A percentile compares a stretch with the other conserved stretches of the same genome.
Evolutionary conservation across 2,888 invertebrate species (phyloP).

Genomic region (Stenchaetothrips biformis): DNA sequence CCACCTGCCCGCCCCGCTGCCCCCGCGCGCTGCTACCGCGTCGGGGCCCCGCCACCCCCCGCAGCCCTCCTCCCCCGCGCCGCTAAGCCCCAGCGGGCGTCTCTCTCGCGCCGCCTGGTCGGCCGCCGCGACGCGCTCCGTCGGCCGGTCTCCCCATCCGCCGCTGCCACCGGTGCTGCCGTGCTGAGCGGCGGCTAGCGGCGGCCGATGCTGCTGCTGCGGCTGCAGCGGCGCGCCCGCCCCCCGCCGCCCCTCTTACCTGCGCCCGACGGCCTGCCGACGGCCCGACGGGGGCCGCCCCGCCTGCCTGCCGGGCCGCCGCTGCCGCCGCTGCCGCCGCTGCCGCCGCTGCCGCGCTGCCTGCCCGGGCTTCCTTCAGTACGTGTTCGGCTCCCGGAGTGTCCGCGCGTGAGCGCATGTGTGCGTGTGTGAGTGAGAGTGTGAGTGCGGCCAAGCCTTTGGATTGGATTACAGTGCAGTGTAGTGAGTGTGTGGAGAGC

Average conservation of each 20-base stretch:
- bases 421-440: background rate
- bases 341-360: background rate
- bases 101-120: conserved; percentile 34
- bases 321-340: background rate
- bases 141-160: conserved; percentile 34
- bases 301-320: background rate
- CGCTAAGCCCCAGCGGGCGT: conserved; percentile 23
- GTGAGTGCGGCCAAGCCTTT: background rate
- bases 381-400: conserved; percentile 15
- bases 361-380: conserved; percentile 7
- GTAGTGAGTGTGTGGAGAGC: background rate
- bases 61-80: conserved; percentile 28
- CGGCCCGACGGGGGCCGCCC: background rate
- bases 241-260: background rate
- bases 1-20: conserved; percentile 31
- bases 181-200: background rate
- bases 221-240: background rate
- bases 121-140: conserved; percentile 35
- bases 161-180: background rate
- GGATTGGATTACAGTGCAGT: background rate
- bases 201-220: background rate
- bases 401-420: background rate
- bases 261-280: background rate
- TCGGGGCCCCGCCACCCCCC: too few species aligned
- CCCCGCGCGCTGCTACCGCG: background rate